Percentiles rank a stretch among this genome's conserved stretches.
These are phyloP conservation scores for Otolemur crassicaudatus DNA, from an alignment of 2,797 vertebrate species.

Conservation along the genomic window DNA sequence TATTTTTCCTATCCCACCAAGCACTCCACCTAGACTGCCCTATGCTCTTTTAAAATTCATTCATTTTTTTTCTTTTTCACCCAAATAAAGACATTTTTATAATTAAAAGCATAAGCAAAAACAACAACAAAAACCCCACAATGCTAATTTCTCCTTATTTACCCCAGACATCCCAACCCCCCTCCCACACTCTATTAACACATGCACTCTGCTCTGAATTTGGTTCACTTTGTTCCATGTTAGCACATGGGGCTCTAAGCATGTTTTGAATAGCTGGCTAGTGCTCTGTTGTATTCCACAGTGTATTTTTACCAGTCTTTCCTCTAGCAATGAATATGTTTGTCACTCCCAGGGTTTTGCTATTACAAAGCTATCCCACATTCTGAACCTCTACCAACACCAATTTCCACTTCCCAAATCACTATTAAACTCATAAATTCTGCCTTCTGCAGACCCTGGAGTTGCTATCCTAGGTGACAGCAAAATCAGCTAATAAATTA, in stretches of 20 bases:
- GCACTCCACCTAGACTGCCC: neutral
- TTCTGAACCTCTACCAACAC: neutral
- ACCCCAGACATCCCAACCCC: no score
- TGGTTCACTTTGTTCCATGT: neutral
- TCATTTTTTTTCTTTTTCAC: constrained; percentile 7
- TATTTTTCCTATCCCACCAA: neutral
- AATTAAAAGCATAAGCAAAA: neutral
- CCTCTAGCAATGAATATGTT: neutral
- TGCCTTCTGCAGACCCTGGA: neutral
- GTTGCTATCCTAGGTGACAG: neutral
- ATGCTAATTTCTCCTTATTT: neutral
- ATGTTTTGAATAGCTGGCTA: neutral
- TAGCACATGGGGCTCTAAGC: neutral
- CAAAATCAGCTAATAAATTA: neutral
- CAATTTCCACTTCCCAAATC: neutral
- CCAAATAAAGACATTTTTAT: neutral
- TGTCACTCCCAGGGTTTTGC: neutral
- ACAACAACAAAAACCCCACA: no score
- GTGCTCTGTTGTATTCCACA: neutral
- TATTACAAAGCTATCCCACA: neutral
- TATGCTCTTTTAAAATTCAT: neutral
- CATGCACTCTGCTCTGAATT: neutral
- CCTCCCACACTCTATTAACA: neutral
- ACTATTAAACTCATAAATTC: neutral
- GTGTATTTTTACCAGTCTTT: neutral